phyloP scores from a whole-genome alignment of 2,113 vertebrate genomes.

The Corynorhinus townsendii region DNA sequence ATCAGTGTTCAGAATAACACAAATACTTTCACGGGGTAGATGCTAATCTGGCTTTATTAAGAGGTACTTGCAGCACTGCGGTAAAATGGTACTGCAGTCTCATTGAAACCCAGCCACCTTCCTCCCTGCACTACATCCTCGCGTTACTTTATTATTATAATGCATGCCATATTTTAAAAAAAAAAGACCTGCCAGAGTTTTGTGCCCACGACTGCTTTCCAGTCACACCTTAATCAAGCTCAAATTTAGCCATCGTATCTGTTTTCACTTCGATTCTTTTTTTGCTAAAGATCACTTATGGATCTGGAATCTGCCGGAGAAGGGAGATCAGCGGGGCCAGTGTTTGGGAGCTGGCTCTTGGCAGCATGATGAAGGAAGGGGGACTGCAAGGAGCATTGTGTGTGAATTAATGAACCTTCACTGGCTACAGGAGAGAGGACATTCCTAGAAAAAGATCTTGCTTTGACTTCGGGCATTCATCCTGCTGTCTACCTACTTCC shows the following conservation, averaged over 20 bases:
- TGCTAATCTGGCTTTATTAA: conserved; percentile 66
- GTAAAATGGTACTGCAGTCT: conserved; percentile 37
- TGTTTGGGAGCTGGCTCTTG: conserved; percentile 2
- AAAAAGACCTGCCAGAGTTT: neutral
- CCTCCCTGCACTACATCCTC: neutral
- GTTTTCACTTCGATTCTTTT: conserved; percentile 27
- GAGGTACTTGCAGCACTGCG: conserved; percentile 22
- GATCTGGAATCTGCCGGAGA: neutral
- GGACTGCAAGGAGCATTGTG: conserved; percentile 1
- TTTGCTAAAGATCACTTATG: conserved; percentile 27
- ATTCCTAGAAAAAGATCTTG: conserved; percentile 19
- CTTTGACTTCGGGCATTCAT: neutral
- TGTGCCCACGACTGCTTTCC: neutral
- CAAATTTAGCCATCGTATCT: neutral
- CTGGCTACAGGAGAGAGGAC: neutral
- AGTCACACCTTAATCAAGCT: neutral
- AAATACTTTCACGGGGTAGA: conserved; percentile 50
- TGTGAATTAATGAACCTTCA: neutral
- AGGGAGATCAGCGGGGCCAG: neutral
- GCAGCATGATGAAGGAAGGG: neutral
- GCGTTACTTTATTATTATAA: conserved; percentile 46
- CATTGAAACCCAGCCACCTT: conserved; percentile 33
- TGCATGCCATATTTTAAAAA: neutral
- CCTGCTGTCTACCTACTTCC: neutral
- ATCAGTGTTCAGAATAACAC: conserved; percentile 68